phyloP scores from a whole-genome alignment of 2,113 vertebrate species.

The Trichechus manatus region DNA sequence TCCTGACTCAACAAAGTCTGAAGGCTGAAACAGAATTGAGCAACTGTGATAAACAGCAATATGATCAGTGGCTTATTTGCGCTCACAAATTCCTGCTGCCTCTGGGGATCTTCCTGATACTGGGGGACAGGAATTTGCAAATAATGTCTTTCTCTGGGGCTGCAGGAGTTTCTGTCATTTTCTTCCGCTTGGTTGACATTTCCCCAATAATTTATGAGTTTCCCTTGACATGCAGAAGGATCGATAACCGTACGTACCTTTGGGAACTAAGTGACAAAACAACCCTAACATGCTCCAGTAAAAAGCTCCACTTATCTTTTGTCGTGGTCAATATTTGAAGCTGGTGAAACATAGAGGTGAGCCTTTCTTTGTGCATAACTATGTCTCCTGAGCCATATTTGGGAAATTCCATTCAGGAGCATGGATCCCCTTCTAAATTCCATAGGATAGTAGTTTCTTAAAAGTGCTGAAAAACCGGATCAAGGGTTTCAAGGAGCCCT shows the following conservation, averaged over 20 bases:
- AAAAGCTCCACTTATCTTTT: constrained; percentile 57
- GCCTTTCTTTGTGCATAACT: constrained; percentile 54
- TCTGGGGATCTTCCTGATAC: constrained; percentile 66
- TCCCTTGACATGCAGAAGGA: constrained; percentile 68
- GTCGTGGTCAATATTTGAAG: constrained; percentile 68
- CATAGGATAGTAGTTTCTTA: neutral
- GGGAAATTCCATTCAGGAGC: neutral
- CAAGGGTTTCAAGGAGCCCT: neutral
- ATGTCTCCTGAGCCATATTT: constrained; percentile 49
- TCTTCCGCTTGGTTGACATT: constrained; percentile 79
- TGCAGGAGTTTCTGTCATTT: constrained; percentile 67
- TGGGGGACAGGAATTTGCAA: constrained; percentile 75
- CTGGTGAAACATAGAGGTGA: constrained; percentile 65
- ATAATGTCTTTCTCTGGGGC: constrained; percentile 68
- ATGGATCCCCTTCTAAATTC: constrained; percentile 30
- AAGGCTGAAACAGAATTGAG: constrained; percentile 61
- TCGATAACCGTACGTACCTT: constrained; percentile 74
- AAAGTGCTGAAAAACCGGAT: neutral
- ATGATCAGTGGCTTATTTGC: constrained; percentile 68
- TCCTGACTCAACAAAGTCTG: constrained; percentile 69
- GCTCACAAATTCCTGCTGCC: constrained; percentile 68
- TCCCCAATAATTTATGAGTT: constrained; percentile 84
- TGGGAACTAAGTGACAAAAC: constrained; percentile 78
- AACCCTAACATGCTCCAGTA: constrained; percentile 60
- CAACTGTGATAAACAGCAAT: constrained; percentile 76